Percentiles rank a stretch among this genome's conserved stretches.
These are phyloP conservation scores for Diadegma fenestrale DNA, from an alignment of 2,888 invertebrate genomes.

Conservation along the genomic window DNA sequence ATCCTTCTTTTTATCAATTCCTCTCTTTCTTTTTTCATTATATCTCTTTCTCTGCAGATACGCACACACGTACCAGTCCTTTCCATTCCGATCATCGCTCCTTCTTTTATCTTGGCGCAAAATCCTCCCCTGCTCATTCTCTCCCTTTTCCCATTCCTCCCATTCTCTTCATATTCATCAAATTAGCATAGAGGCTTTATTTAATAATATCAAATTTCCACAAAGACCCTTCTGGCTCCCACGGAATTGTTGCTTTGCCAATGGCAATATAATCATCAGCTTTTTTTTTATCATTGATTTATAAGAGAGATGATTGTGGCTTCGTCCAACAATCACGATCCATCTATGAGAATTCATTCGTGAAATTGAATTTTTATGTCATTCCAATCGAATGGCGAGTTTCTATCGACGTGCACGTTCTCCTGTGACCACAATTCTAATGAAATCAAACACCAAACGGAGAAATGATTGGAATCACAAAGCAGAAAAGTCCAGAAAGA, in stretches of 20 bases:
- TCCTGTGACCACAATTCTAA: not conserved
- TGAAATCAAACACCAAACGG: not conserved
- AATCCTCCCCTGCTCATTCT: conserved; percentile 22
- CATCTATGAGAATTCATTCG: not conserved
- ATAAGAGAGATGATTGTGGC: not conserved
- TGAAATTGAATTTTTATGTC: not conserved
- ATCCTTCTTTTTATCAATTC: conserved; percentile 36
- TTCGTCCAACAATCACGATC: not conserved
- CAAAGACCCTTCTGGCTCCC: not conserved
- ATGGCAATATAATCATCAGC: not conserved
- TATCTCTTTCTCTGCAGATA: not conserved
- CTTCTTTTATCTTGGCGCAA: conserved; percentile 28
- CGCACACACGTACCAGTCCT: conserved; percentile 17
- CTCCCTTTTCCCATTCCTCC: conserved; percentile 42
- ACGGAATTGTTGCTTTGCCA: not conserved
- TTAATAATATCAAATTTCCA: conserved; percentile 12
- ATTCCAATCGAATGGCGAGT: not conserved
- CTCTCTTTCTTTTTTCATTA: conserved; percentile 9
- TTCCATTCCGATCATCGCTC: conserved; percentile 47
- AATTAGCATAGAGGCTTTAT: conserved; percentile 41
- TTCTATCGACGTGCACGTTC: not conserved
- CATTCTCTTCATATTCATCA: conserved; percentile 14
- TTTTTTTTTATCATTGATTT: conserved; percentile 8
- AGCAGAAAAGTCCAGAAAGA: not conserved
- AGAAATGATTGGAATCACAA: not conserved